Evolutionary conservation across 2,113 vertebrate species (phyloP), one percentile per base, ranked within the genome.

Genomic region (Hippolais icterina): DNA sequence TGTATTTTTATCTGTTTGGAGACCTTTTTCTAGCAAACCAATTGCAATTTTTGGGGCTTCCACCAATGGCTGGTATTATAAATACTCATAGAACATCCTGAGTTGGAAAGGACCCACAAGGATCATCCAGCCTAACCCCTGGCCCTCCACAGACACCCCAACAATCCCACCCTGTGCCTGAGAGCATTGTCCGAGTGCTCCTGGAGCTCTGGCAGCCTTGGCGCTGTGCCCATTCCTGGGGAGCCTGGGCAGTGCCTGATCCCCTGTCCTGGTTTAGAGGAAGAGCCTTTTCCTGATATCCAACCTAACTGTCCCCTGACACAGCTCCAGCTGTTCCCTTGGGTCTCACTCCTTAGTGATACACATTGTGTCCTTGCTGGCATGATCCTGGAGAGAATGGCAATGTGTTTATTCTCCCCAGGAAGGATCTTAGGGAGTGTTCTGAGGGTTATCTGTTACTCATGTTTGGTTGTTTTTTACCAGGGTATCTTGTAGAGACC

Each of bases 401-500:
- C 52, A 74, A 54, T 25, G 18, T 23, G 23, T 44, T 76, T 31
- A 15, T 76, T 49, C 59, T 82, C 25, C 49, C 66, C 31, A 16
- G 7, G 46, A 94, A 53, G 14, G 20, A 66, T 56, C 47, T 42
- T 42, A 21, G 24, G 4, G 31, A 71, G 11, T 47, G 24, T 18
- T 78, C 42, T 54, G 22, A 17, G 37, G 13, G 31, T 60, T 50
- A 21, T 5, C 35, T 0, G 0, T 42, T 59, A 33, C 11, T 82
- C 27, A 50, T 39, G 17, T 28, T 44, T 39, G 50, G 1, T 8
- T 24, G 80, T 20, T 93, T 96, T 60, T 47, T 9, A 60, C n/a
- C 89, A 98, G 98, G 97, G 60, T 96, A 92, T n/a, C 50, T 56
- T 33, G 59, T 90, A 35, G 92, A 94, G 27, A 19, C 15, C 44